Percentiles rank a stretch among this genome's conserved stretches.
phyloP scores from a whole-genome alignment of 2,888 invertebrate genomes.

The Gastracanthus pulcherrimus region DNA sequence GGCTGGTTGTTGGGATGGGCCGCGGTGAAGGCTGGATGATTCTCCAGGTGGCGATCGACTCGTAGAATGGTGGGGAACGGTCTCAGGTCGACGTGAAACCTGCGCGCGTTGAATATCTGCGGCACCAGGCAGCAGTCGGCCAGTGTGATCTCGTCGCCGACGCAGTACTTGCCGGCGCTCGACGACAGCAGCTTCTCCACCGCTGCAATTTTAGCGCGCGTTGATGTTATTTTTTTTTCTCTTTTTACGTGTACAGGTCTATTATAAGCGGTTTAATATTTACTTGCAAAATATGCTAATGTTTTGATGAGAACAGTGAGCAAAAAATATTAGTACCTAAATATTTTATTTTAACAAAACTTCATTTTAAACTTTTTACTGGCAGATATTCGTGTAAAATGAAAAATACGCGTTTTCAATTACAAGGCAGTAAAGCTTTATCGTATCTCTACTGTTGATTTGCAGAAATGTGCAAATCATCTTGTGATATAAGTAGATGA shows the following conservation, averaged over 20 bases:
- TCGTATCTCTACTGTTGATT: too few species aligned
- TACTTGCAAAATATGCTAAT: too few species aligned
- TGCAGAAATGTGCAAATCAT: too few species aligned
- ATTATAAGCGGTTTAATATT: too few species aligned
- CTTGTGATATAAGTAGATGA: too few species aligned
- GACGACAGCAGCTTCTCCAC: conserved; percentile 91
- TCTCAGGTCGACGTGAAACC: conserved; percentile 95
- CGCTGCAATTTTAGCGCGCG: conserved; percentile 80
- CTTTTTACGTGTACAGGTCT: too few species aligned
- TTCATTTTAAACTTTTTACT: too few species aligned
- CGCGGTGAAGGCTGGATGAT: conserved; percentile 93
- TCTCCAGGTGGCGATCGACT: conserved; percentile 91
- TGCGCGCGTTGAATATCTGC: conserved; percentile 95
- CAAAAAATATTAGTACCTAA: too few species aligned
- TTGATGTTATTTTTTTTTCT: neutral
- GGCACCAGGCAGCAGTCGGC: conserved; percentile 98
- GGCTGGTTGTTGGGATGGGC: conserved; percentile 96
- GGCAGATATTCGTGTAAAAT: too few species aligned
- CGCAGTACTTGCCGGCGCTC: conserved; percentile 93
- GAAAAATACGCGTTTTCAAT: too few species aligned
- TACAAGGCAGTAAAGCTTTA: too few species aligned
- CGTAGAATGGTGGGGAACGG: conserved; percentile 93
- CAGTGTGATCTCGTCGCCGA: conserved; percentile 95
- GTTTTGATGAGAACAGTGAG: too few species aligned
- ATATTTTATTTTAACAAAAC: neutral